Percentiles rank a stretch among this genome's conserved stretches.
phyloP scores from a whole-genome alignment of 2,797 vertebrate genomes.

The Ispidina lecontei region DNA sequence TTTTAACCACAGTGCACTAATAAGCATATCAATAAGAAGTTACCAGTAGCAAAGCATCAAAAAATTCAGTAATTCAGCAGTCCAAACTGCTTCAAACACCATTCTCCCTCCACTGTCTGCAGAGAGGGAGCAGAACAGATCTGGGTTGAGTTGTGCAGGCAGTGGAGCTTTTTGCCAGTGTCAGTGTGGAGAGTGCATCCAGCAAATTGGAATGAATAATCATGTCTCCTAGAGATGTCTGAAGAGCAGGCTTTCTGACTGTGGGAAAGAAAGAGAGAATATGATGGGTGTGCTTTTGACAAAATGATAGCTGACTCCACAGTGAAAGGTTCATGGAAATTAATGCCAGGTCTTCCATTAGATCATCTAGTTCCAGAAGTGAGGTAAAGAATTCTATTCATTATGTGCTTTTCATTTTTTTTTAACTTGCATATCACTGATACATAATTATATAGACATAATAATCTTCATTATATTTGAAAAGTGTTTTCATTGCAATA shows the following conservation, averaged over 20 bases:
- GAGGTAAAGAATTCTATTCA: background rate
- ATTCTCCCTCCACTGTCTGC: background rate
- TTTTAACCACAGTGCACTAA: background rate
- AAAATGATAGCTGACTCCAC: background rate
- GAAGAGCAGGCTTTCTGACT: background rate
- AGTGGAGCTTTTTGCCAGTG: background rate
- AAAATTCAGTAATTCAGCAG: background rate
- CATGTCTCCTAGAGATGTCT: background rate
- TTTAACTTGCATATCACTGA: background rate
- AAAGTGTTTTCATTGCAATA: background rate
- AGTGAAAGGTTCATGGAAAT: background rate
- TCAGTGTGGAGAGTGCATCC: background rate
- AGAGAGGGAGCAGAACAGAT: background rate
- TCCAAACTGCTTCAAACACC: background rate
- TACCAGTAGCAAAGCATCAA: background rate
- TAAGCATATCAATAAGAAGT: background rate
- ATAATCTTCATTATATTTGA: background rate
- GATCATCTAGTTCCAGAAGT: background rate
- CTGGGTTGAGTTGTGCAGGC: background rate
- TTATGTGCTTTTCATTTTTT: background rate
- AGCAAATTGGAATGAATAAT: background rate
- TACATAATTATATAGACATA: background rate
- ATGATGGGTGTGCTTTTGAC: background rate
- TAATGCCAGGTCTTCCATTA: background rate
- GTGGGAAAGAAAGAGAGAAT: background rate